Conservation (phyloP, 2,888 invertebrate species). For the Melangyna quadrimaculata region DNA sequence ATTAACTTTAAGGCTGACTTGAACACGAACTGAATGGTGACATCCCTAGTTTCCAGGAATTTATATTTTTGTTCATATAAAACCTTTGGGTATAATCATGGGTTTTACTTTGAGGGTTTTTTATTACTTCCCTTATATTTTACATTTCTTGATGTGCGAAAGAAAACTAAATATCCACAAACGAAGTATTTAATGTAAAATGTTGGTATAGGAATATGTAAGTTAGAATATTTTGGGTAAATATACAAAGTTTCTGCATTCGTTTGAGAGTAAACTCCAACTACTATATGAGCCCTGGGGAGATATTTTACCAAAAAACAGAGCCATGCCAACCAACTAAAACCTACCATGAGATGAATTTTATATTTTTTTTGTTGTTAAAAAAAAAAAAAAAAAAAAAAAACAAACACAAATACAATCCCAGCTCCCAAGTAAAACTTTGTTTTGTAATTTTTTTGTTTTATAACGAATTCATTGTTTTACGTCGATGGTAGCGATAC, state of each 20-base stretch:
- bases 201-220: slow-evolving; percentile 12
- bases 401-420: not conserved
- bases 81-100: slow-evolving; percentile 22
- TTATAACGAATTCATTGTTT: slow-evolving; percentile 32
- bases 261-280: not conserved
- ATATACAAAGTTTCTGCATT: slow-evolving; percentile 38
- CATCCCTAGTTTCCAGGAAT: not conserved
- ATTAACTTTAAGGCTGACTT: slow-evolving; percentile 17
- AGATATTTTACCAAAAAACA: slow-evolving; percentile 20
- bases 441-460: not conserved
- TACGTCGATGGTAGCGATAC: not conserved
- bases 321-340: not conserved
- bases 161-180: not conserved
- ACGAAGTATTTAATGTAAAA: slow-evolving; percentile 44
- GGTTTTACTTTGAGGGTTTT: not conserved
- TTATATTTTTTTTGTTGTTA: not conserved
- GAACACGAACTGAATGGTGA: slow-evolving; percentile 34
- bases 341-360: slow-evolving; percentile 28
- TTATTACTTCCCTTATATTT: not conserved
- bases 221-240: slow-evolving; percentile 36
- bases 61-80: not conserved
- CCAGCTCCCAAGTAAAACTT: not conserved
- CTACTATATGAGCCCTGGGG: slow-evolving; percentile 26
- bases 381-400: not conserved
- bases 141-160: not conserved